A percentile compares a stretch with the other conserved stretches of the same genome.
Evolutionary conservation across 2,113 vertebrate genomes (phyloP).

Genomic region (Gobio gobio): DNA sequence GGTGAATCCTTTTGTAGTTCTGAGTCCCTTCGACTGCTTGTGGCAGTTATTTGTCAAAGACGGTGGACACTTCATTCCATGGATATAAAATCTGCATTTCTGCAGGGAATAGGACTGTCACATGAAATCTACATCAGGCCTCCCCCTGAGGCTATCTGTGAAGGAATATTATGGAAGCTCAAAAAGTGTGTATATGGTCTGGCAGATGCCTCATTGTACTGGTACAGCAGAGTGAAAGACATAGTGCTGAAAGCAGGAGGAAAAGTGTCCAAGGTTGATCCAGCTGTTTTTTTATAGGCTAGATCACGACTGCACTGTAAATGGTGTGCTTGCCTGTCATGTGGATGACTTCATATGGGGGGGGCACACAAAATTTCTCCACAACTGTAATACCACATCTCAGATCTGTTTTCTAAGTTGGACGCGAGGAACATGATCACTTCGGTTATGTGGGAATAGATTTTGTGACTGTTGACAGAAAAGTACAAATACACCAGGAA

Average conservation of each 20-base stretch:
- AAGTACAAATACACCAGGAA: background rate
- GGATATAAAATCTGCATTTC: too few species aligned
- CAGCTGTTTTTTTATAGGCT: background rate
- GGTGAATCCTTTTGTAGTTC: too few species aligned
- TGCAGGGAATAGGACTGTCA: too few species aligned
- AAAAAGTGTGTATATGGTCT: conserved; percentile 12
- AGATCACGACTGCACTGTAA: background rate
- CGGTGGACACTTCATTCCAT: too few species aligned
- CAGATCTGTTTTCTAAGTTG: background rate
- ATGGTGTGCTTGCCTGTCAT: background rate
- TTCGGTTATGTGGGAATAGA: conserved; percentile 19
- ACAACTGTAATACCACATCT: background rate
- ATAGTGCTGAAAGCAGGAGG: background rate
- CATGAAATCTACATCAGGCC: background rate
- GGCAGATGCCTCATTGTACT: background rate
- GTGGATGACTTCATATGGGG: conserved; percentile 9
- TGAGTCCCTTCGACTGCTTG: too few species aligned
- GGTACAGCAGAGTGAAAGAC: background rate
- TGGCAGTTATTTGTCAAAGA: too few species aligned
- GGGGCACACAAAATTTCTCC: background rate
- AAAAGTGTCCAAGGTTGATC: background rate
- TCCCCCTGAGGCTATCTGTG: background rate
- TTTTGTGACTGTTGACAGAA: background rate
- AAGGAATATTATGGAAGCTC: background rate
- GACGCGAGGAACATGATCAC: background rate